Percentiles rank a stretch among this genome's conserved stretches.
Conservation (phyloP, 2,797 vertebrate species). For the Capromys pilorides region DNA sequence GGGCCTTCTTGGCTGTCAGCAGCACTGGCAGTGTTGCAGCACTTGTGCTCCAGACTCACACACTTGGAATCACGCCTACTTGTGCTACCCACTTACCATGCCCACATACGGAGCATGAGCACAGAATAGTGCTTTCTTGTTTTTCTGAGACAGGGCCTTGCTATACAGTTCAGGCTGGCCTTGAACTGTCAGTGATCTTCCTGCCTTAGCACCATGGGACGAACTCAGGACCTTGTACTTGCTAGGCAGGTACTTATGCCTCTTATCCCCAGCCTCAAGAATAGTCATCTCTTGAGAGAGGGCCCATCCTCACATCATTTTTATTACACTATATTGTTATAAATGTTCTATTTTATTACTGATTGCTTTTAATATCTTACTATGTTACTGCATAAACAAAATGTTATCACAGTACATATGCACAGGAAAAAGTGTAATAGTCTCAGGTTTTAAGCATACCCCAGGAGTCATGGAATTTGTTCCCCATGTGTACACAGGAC, state of each 20-base stretch:
- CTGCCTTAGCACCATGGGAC: too few relatives aligned
- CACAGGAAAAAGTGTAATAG: background rate
- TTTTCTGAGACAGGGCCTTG: too few relatives aligned
- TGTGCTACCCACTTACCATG: too few relatives aligned
- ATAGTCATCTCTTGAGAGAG: background rate
- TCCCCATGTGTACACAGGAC: background rate
- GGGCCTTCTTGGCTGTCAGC: background rate
- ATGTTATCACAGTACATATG: background rate
- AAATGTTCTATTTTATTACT: background rate
- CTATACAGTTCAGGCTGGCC: too few relatives aligned
- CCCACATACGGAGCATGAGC: background rate
- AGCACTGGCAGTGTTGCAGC: background rate
- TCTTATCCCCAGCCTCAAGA: too few relatives aligned
- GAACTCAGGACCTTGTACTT: too few relatives aligned
- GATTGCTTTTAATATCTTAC: background rate
- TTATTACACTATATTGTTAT: background rate
- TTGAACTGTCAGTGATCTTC: too few relatives aligned
- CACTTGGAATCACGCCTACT: background rate
- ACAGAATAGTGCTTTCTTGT: background rate
- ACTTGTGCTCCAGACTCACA: background rate
- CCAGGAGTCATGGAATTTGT: background rate
- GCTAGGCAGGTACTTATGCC: too few relatives aligned
- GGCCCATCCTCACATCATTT: background rate
- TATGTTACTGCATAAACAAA: background rate
- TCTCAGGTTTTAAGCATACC: background rate